These are phyloP conservation scores for Leptura quadrifasciata DNA, from an alignment of 2,888 invertebrate genomes.

Conservation along the genomic window DNA sequence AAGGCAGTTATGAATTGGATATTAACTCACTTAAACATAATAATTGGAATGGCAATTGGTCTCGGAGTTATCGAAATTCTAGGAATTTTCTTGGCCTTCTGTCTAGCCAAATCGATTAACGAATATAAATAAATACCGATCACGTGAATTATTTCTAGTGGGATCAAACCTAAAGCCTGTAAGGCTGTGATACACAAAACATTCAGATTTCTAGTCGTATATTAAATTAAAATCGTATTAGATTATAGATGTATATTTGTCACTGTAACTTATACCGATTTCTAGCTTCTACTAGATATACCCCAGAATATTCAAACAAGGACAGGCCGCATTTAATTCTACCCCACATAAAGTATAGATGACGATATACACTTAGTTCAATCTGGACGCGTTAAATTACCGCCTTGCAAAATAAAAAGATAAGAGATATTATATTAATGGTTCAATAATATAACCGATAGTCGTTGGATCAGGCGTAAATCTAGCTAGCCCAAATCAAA, in stretches of 20 bases:
- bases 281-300: neutral
- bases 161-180: constrained; percentile 35
- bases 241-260: neutral
- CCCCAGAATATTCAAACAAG: neutral
- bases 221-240: constrained; percentile 12
- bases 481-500: too few species aligned
- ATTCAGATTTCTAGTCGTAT: constrained; percentile 40
- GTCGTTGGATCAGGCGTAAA: too few species aligned
- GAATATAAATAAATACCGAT: constrained; percentile 55
- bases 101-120: constrained; percentile 79
- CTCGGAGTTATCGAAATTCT: constrained; percentile 79
- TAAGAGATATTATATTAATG: too few species aligned
- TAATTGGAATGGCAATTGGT: constrained; percentile 78
- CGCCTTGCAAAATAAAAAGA: too few species aligned
- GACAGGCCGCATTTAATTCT: neutral
- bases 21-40: constrained; percentile 78
- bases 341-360: neutral
- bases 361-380: neutral
- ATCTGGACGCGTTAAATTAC: neutral
- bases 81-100: constrained; percentile 81
- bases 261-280: neutral
- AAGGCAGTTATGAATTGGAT: constrained; percentile 78
- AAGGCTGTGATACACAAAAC: constrained; percentile 35
- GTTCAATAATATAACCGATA: too few species aligned
- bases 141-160: constrained; percentile 8